These are phyloP conservation scores for Chaenodraco wilsoni DNA, from an alignment of 2,797 vertebrate genomes.

Conservation along the genomic window DNA sequence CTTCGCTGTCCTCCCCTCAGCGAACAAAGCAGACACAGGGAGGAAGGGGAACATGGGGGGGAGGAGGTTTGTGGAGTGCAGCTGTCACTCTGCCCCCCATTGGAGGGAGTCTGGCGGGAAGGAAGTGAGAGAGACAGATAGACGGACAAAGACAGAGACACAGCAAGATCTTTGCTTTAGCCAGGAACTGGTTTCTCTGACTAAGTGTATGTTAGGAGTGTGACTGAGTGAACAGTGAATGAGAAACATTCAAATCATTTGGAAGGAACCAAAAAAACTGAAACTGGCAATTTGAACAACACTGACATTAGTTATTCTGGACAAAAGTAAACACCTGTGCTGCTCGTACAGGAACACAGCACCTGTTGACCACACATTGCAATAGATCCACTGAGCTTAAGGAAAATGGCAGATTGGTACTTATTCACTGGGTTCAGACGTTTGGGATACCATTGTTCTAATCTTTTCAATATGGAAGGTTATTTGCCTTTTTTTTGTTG, in stretches of 20 bases:
- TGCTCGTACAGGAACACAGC: conserved; percentile 36
- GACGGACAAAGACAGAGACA: conserved; percentile 26
- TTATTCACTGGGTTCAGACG: too few species aligned
- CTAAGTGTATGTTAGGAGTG: not conserved
- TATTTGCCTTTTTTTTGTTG: too few species aligned
- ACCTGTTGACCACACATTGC: conserved; percentile 12
- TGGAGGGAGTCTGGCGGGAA: conserved; percentile 69
- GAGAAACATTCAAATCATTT: not conserved
- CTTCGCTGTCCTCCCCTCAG: conserved; percentile 69
- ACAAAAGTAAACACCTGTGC: conserved; percentile 18
- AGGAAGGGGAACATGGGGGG: conserved; percentile 39
- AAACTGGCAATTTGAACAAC: not conserved
- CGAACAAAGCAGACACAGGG: conserved; percentile 78
- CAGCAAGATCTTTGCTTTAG: conserved; percentile 15
- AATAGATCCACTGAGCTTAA: too few species aligned
- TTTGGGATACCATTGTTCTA: too few species aligned
- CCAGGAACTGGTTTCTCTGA: conserved; percentile 13
- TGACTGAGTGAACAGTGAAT: not conserved
- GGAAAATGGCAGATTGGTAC: too few species aligned
- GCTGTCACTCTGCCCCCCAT: conserved; percentile 77
- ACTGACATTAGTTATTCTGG: conserved; percentile 1
- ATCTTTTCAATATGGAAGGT: too few species aligned
- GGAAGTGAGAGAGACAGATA: conserved; percentile 33
- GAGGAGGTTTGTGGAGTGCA: conserved; percentile 66
- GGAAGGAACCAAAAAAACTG: not conserved